Conservation (phyloP, 2,888 invertebrate species). For the Griposia aprilina region DNA sequence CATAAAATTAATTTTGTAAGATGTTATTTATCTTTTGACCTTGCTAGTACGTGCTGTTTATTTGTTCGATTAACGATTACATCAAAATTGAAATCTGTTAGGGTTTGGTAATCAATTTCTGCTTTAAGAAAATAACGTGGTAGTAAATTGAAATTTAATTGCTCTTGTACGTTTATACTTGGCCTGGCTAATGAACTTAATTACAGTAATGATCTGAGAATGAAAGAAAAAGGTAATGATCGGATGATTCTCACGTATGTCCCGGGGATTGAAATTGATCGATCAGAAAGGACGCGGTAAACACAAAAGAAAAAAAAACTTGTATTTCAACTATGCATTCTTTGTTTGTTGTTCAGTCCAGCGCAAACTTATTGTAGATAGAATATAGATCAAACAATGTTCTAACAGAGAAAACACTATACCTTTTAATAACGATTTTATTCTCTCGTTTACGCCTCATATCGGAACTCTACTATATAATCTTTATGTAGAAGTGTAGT, state of each 20-base stretch:
- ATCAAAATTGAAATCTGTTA: conserved; percentile 25
- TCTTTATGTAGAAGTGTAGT: conserved; percentile 45
- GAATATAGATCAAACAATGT: conserved; percentile 19
- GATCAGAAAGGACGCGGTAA: conserved; percentile 3
- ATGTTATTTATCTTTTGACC: conserved; percentile 32
- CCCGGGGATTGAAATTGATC: conserved; percentile 38
- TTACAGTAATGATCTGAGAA: conserved; percentile 55
- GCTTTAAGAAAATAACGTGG: conserved; percentile 26
- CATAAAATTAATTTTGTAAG: conserved; percentile 66
- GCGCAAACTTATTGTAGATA: neutral
- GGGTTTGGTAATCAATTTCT: conserved; percentile 26
- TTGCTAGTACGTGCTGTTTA: neutral
- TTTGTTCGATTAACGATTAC: conserved; percentile 27
- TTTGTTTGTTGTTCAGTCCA: neutral
- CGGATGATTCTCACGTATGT: conserved; percentile 46
- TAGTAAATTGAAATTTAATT: conserved; percentile 43
- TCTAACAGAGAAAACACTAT: conserved; percentile 1
- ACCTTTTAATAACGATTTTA: conserved; percentile 31
- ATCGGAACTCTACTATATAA: conserved; percentile 51
- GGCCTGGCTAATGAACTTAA: conserved; percentile 35
- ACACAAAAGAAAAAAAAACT: neutral
- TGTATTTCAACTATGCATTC: neutral
- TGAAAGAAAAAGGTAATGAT: conserved; percentile 43
- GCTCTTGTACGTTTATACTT: conserved; percentile 22
- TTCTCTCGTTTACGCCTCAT: conserved; percentile 41